Base-by-base conservation (phyloP, 2,113 vertebrate genomes). In the Boulengeromyrus knoepffleri region DNA sequence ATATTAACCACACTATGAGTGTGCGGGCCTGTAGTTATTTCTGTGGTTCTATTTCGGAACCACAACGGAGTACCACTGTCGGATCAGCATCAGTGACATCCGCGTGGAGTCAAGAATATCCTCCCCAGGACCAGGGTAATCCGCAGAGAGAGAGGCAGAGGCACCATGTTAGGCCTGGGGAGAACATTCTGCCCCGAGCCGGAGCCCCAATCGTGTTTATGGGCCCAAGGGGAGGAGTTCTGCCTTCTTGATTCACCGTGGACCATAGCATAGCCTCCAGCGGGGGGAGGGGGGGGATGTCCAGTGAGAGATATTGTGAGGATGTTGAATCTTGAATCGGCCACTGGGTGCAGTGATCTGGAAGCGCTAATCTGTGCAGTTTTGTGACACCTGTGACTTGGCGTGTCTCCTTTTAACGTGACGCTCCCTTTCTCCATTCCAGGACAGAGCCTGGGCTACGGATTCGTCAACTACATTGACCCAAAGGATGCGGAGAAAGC, bases 401-500 rank as follows among this genome's bases (percentile, higher is more conserved):
- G 58, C 4, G 58, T 27, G n/a, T 56, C 42, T 70, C 24, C 87
- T 83, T 88, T 66, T 80, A 66, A 84, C 66, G 62, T 87, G 74
- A 53, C 31, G 47, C 8, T 45, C 93, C 95, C 85, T 95, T 92
- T 74, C 36, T 84, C 95, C 93, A 95, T 91, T 94, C 96, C 96
- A 99, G 99, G 99, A 93, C 99, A 99, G 96, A 99, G 99, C 96
- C 97, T 99, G 96, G 99, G 98, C 91, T 99, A 99, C 93, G 99
- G 98, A 95, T 99, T 99, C 94, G 98, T 99, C 96, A 99, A 99
- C 96, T 99, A 99, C 96, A 99, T 99, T 94, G 99, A 99, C 95
- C 98, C 99, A 97, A 99, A 99, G 97, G 99, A 99, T 95, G 99
- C 99, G 96, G 99, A 99, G 97, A 99, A 99, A 98, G 99, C 99